A percentile compares a stretch with the other conserved stretches of the same genome.
phyloP scores from a whole-genome alignment of 2,113 vertebrate species.

The Excalfactoria chinensis region DNA sequence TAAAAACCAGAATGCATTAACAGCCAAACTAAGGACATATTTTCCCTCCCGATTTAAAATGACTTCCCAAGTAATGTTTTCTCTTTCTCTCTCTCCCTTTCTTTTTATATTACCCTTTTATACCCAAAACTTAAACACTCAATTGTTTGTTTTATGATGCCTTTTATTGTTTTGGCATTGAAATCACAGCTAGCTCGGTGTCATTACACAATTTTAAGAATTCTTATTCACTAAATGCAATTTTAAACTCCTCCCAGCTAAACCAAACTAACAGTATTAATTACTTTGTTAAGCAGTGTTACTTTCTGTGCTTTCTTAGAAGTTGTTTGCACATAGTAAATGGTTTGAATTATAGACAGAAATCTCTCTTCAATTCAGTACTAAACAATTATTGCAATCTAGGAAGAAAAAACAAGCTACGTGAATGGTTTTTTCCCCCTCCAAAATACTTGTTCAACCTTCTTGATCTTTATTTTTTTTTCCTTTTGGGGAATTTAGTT shows the following conservation, averaged over 20 bases:
- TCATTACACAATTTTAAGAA: constrained; percentile 3
- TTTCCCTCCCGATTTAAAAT: not conserved
- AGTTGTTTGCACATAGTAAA: not conserved
- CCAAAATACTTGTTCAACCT: not conserved
- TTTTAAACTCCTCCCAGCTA: constrained; percentile 24
- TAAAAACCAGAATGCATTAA: not conserved
- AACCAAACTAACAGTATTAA: constrained; percentile 47
- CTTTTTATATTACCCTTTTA: constrained; percentile 48
- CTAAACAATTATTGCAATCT: not conserved
- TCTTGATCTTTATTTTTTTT: not conserved
- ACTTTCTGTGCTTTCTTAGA: not conserved
- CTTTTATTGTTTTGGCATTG: constrained; percentile 25
- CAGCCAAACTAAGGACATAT: fast-evolving
- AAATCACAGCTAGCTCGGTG: not conserved
- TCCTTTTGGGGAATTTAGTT: not conserved
- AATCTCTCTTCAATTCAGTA: not conserved
- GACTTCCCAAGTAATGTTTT: not conserved
- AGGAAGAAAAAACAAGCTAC: not conserved
- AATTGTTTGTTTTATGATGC: constrained; percentile 36
- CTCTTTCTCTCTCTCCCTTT: not conserved
- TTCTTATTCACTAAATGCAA: not conserved
- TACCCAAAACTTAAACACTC: constrained; percentile 35
- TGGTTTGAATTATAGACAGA: not conserved
- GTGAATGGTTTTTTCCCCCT: not conserved
- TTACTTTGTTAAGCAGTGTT: constrained; percentile 1